Percentiles rank a stretch among this genome's conserved stretches.
phyloP scores from a whole-genome alignment of 2,888 invertebrate species.

The Pandemis heparana region DNA sequence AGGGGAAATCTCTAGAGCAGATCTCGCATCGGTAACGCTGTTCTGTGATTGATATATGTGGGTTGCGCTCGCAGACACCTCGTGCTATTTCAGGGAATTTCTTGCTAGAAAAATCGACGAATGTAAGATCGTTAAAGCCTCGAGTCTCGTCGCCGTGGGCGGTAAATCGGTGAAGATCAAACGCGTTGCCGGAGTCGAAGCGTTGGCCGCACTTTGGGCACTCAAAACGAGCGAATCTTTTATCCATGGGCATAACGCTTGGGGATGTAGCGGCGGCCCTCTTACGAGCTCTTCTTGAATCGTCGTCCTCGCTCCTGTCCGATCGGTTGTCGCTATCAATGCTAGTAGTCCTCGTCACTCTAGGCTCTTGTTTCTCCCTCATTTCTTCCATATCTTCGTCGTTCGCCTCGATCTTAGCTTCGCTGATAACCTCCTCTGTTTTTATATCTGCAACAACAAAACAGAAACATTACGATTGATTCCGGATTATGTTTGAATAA shows the following conservation, averaged over 20 bases:
- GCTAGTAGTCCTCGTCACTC: conserved; percentile 73
- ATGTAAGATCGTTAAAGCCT: conserved; percentile 90
- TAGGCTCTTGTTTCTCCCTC: conserved; percentile 67
- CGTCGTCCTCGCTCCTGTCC: conserved; percentile 83
- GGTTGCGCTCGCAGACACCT: conserved; percentile 88
- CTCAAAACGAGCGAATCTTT: conserved; percentile 81
- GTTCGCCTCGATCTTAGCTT: conserved; percentile 75
- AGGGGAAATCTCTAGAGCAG: conserved; percentile 90
- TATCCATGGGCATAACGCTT: conserved; percentile 71
- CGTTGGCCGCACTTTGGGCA: conserved; percentile 90
- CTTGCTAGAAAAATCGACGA: conserved; percentile 92
- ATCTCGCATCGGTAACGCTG: conserved; percentile 89
- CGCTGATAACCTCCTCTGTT: conserved; percentile 79
- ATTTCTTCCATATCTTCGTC: conserved; percentile 67
- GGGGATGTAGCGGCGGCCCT: conserved; percentile 76
- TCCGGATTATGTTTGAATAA: conserved; percentile 73
- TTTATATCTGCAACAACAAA: conserved; percentile 84
- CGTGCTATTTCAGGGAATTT: conserved; percentile 93
- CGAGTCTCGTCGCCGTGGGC: conserved; percentile 86
- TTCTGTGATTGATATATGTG: conserved; percentile 86
- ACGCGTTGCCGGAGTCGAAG: conserved; percentile 90
- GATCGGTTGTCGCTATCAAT: conserved; percentile 86
- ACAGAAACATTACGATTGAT: conserved; percentile 70
- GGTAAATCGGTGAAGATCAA: conserved; percentile 89
- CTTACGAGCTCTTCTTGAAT: conserved; percentile 69